Percentiles rank a stretch among this genome's conserved stretches.
phyloP scores from a whole-genome alignment of 2,888 invertebrate genomes.

The Therioaphis trifolii region DNA sequence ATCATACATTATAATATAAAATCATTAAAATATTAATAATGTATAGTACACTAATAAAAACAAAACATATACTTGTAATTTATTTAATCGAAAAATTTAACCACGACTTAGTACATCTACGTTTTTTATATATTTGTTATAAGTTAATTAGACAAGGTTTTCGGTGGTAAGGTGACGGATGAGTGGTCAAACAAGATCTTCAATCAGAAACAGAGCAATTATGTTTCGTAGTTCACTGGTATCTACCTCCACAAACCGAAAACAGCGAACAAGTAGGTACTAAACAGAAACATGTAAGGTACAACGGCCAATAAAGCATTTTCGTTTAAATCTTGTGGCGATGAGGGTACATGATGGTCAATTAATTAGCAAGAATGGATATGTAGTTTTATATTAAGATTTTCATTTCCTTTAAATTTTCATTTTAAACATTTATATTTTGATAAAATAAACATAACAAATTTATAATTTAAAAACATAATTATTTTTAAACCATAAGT shows the following conservation, averaged over 20 bases:
- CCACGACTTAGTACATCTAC: background rate
- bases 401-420: no score
- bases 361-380: background rate
- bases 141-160: background rate
- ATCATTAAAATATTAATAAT: no score
- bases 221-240: no score
- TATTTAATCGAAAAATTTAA: background rate
- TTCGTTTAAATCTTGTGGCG: background rate
- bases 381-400: no score
- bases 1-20: no score
- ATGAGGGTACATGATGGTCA: background rate
- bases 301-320: background rate
- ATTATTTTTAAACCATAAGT: no score
- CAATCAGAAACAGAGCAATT: constrained; percentile 9
- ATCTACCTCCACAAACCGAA: background rate
- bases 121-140: background rate
- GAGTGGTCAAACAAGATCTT: background rate
- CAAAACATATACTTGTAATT: background rate
- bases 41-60: no score
- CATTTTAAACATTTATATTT: no score
- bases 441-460: no score
- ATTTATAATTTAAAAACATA: no score
- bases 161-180: background rate
- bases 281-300: background rate
- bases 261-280: background rate